Evolutionary conservation across 2,113 vertebrate genomes (phyloP).

Genomic region (Colistium nudipinnis): DNA sequence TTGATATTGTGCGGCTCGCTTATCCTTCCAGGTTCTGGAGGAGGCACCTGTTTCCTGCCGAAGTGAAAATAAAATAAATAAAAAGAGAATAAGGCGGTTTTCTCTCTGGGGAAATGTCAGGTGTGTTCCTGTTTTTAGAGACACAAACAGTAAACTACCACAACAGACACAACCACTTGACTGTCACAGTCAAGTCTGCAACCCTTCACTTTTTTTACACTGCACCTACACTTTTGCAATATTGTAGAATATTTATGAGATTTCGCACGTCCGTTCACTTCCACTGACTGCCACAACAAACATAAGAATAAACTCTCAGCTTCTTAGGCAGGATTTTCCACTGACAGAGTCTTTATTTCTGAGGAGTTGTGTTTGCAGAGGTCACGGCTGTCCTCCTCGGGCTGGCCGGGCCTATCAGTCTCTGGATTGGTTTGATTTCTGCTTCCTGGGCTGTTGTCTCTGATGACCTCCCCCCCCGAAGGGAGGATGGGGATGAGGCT

Average conservation of each 20-base stretch:
- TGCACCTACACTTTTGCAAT: not conserved
- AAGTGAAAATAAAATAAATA: constrained; percentile 14
- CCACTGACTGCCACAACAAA: not conserved
- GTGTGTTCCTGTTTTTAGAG: constrained; percentile 35
- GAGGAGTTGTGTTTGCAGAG: constrained; percentile 32
- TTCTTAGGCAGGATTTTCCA: constrained; percentile 32
- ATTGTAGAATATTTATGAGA: not conserved
- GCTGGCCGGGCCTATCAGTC: constrained; percentile 19
- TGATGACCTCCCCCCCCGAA: constrained; percentile 30
- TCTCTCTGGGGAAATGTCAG: constrained; percentile 46
- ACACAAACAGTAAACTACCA: constrained; percentile 10
- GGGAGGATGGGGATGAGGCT: constrained; percentile 58
- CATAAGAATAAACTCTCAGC: constrained; percentile 7
- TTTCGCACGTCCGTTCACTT: not conserved
- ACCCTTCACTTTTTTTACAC: not conserved
- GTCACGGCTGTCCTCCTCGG: constrained; percentile 61
- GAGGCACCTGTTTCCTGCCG: constrained; percentile 76
- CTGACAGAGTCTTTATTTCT: constrained; percentile 37
- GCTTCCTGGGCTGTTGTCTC: constrained; percentile 40
- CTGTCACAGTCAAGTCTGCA: not conserved
- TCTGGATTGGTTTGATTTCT: constrained; percentile 35
- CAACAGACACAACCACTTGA: constrained; percentile 3
- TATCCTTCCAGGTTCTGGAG: constrained; percentile 57
- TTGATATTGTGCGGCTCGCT: constrained; percentile 35
- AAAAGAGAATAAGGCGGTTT: not conserved